Base-by-base conservation (phyloP, 1,140 invertebrate genomes). In the Nebria ingens region DNA sequence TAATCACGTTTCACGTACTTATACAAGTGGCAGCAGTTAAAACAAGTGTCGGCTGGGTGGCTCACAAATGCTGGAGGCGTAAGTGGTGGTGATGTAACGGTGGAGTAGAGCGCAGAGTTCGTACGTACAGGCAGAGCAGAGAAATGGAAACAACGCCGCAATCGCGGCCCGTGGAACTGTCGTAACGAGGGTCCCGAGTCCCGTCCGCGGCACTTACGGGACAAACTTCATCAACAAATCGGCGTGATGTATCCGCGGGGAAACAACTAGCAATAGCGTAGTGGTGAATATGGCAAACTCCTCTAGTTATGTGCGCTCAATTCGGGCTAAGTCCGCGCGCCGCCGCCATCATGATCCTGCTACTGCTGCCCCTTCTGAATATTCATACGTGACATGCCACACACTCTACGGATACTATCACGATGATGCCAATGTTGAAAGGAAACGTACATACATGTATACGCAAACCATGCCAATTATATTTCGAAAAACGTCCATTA, bases 141-240 rank as follows among this genome's bases (percentile, higher is more conserved):
- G 40, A 9, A 17, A 17, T 9, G 40, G 40, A 34, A 34, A 34
- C n/a, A 13, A 29, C 13, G 25, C 13, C 13, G 40, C 40, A 45
- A 12, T 45, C 40, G 40, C 40, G 9, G 25, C 25, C 25, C 25
- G 25, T 13, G 25, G 17, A 45, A 45, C 40, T 17, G 9, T 45
- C 9, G 40, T 45, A 45, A 45, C 40, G 40, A 45, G 40, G 17
- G 17, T 17, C 17, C 17, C 9, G 40, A 17, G 40, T 45, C 40
- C 9, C 17, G 40, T 45, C 40, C 40, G 40, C 40, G 15, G 9
- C 17, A 45, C 40, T 45, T 45, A 45, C 40, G 40, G 17, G 40
- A 17, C 40, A 45, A 45, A 45, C 40, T 45, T 45, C 40, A 45
- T 45, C 40, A 45, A 45, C 40, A 45, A 45, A 45, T 45, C 40